Evolutionary conservation across 2,888 invertebrate species (phyloP), one percentile per base, ranked within the genome.

Genomic region (Zhuqinia jingwanae): DNA sequence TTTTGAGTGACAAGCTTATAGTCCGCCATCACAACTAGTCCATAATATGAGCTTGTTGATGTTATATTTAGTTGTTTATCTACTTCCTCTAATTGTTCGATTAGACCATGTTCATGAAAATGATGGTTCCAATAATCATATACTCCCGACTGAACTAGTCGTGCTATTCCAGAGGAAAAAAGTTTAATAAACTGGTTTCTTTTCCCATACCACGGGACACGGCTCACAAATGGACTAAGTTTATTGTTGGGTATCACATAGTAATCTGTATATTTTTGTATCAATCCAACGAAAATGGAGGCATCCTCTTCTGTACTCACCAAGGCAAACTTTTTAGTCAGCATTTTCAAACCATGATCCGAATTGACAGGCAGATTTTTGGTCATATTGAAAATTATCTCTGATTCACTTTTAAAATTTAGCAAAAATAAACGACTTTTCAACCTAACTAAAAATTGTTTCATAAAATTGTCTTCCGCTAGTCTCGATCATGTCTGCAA

Each of bases 131-230:
- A 68, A 0, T 22, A 8, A 17, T 68, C 20, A 53, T 80, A 80
- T 5, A 65, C 50, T 50, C 65, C 79, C 2, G 70, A 70, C n/a
- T 82, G 45, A 5, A 73, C 73, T 42, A 81, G 20, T 8, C 60
- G 20, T 6, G 70, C 20, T 27, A 81, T 30, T 27, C 73, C 81
- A 0, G 11, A 13, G 6, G 13, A 36, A n/a, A 53, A 27, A 0
- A 82, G 3, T 47, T 47, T 45, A 0, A 75, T 45, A 20, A 82
- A 82, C n/a, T 47, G 45, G 13, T 45, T 82, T 42, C 82, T 27
- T 63, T 22, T 58, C 0, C 75, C 75, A n/a, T 30, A 82, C 82
- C 82, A 82, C 0, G 82, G 82, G 0, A 47, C 20, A 13, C 75
- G 45, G 8, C 47, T 63, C 6, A 75, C 50, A 56, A 82, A 82